Evolutionary conservation across 2,797 vertebrate species (phyloP).

Genomic region (Cottoperca gobio): DNA sequence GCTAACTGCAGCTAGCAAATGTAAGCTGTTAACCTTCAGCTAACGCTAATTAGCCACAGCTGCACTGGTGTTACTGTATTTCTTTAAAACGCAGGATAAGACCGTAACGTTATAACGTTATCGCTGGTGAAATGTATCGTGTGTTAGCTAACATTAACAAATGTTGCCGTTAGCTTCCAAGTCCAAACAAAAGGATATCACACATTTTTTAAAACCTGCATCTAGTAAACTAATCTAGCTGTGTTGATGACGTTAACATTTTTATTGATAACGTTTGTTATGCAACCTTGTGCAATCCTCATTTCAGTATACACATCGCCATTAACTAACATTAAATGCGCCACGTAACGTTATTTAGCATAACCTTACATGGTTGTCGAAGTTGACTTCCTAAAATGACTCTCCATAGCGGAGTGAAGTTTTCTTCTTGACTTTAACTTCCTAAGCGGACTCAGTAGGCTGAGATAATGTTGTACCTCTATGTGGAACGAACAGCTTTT

Average conservation of each 20-base stretch:
- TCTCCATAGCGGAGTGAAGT: neutral
- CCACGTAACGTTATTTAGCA: neutral
- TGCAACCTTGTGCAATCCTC: neutral
- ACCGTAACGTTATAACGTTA: neutral
- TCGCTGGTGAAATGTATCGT: neutral
- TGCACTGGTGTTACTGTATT: too few species aligned
- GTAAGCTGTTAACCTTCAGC: neutral
- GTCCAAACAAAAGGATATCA: neutral
- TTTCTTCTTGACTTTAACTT: neutral
- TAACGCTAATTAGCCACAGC: slow-evolving; percentile 6
- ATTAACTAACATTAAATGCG: neutral
- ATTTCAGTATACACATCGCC: neutral
- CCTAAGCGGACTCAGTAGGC: neutral
- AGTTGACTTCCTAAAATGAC: neutral
- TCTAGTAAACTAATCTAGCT: slow-evolving; percentile 10
- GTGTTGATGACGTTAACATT: neutral
- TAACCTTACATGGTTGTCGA: neutral
- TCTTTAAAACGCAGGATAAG: too few species aligned
- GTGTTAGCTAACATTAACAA: neutral
- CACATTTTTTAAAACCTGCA: neutral
- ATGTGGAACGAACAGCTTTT: neutral
- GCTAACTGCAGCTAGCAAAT: slow-evolving; percentile 33
- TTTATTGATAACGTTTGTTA: neutral
- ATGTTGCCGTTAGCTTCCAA: too few species aligned
- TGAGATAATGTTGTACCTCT: too few species aligned